Conservation (phyloP, 2,113 vertebrate genomes). For the Chionis minor region DNA sequence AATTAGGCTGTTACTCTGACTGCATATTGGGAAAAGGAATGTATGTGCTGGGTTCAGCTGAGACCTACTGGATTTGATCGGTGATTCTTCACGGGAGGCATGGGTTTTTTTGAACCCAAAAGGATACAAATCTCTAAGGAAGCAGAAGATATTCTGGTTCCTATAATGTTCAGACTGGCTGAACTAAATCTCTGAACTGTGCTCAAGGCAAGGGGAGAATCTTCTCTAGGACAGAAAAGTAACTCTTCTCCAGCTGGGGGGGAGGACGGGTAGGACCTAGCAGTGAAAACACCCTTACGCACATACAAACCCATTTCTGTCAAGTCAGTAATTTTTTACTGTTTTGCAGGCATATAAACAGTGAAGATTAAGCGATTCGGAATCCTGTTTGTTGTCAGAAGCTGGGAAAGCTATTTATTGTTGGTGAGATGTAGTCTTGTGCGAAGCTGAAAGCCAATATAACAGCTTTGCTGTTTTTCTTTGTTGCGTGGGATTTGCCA, state of each 20-base stretch:
- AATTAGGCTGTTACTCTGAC: neutral
- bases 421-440: neutral
- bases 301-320: neutral
- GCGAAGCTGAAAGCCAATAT: neutral
- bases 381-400: neutral
- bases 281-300: neutral
- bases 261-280: neutral
- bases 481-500: neutral
- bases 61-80: neutral
- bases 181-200: neutral
- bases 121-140: neutral
- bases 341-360: neutral
- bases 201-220: neutral
- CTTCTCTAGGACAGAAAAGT: neutral
- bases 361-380: neutral
- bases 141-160: neutral
- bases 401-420: neutral
- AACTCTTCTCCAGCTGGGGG: neutral
- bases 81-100: neutral
- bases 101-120: neutral
- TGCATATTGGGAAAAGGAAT: neutral
- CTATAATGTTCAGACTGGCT: neutral
- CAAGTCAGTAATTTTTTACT: neutral
- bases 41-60: neutral
- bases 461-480: neutral